Conservation (phyloP, 2,797 vertebrate genomes). For the Rhynchotus rufescens region DNA sequence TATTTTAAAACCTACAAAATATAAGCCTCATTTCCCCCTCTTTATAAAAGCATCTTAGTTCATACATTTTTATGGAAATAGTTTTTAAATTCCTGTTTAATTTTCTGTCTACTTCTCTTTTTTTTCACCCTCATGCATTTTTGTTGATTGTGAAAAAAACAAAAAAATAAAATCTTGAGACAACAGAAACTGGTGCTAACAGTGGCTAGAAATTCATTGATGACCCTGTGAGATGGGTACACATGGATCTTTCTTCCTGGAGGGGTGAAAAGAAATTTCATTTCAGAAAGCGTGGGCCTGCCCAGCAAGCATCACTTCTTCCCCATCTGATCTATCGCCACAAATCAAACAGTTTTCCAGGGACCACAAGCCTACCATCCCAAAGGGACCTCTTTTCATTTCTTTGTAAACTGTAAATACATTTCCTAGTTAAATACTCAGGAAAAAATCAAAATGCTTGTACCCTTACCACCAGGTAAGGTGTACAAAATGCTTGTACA, state of each 20-base stretch:
- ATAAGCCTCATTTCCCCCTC: not conserved
- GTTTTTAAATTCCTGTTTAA: not conserved
- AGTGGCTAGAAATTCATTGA: not conserved
- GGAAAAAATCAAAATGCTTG: not conserved
- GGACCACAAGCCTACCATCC: not conserved
- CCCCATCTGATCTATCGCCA: not conserved
- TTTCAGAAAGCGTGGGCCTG: not conserved
- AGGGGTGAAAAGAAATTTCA: not conserved
- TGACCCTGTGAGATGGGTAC: not conserved
- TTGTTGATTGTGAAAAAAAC: not conserved
- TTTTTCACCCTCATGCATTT: not conserved
- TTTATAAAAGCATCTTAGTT: not conserved
- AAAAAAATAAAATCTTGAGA: not conserved
- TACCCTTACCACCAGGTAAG: not conserved
- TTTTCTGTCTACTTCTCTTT: not conserved
- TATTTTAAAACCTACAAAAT: slow-evolving; percentile 13
- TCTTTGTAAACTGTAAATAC: not conserved
- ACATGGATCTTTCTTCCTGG: not conserved
- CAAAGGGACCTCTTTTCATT: not conserved
- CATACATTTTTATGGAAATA: not conserved
- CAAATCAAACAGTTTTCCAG: not conserved
- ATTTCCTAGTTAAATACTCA: not conserved
- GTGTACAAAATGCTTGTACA: not conserved
- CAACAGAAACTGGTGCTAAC: not conserved
- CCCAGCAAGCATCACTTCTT: not conserved